These are phyloP conservation scores for Ficedula albicollis DNA, from an alignment of 2,797 vertebrate species.

Conservation along the genomic window DNA sequence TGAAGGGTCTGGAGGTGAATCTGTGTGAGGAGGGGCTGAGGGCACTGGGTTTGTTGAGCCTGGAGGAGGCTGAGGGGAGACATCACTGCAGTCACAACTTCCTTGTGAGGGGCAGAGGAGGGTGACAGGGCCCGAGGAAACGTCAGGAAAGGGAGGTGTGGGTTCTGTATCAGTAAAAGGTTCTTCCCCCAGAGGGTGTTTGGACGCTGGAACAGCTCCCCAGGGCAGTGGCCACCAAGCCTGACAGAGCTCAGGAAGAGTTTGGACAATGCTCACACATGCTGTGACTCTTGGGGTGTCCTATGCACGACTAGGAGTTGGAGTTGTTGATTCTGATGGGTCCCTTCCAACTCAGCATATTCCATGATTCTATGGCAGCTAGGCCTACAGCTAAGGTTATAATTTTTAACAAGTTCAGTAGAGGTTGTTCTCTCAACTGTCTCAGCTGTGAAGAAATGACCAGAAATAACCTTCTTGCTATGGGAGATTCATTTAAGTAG, in stretches of 20 bases:
- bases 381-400: neutral
- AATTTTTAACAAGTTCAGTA: neutral
- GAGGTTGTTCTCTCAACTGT: neutral
- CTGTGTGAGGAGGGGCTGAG: rapidly evolving
- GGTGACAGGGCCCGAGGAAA: neutral
- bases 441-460: neutral
- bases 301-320: neutral
- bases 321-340: no score
- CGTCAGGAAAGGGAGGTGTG: neutral
- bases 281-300: neutral
- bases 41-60: neutral
- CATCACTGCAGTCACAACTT: neutral
- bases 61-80: neutral
- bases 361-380: neutral
- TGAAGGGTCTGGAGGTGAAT: rapidly evolving
- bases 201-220: neutral
- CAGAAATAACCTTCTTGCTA: neutral
- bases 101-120: rapidly evolving
- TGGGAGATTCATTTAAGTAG: neutral
- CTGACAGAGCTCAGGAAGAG: neutral
- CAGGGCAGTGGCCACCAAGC: neutral
- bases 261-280: neutral
- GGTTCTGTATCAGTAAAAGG: neutral
- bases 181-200: no score
- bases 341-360: neutral